Evolutionary conservation across 2,797 vertebrate species (phyloP), one percentile per base, ranked within the genome.

Genomic region (Arnoldichthys spilopterus): DNA sequence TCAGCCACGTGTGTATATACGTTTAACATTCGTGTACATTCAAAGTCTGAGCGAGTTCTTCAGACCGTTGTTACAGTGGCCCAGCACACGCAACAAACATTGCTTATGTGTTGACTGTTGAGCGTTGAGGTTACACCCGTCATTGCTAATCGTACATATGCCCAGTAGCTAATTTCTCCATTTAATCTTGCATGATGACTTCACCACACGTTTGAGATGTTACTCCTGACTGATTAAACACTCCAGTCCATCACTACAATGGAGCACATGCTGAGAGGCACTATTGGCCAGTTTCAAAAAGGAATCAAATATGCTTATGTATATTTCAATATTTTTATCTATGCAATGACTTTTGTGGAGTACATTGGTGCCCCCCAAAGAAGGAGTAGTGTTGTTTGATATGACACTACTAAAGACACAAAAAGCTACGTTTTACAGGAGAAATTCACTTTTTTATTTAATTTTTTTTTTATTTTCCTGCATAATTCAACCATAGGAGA

Each of bases 321-420:
- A 26, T 59, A 32, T 61, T 54, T 32, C 13, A 71, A 77, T 61
- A 62, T 28, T 53, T 54, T 56, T 37, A 79, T 85, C 84, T 83
- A 85, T 85, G 84, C 84, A 85, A 85, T 45, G 64, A 62, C 63
- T 80, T 84, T 84, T 74, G 59, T 86, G 76, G 76, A 79, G 78
- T 82, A 56, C 83, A 79, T 76, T 73, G 82, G 85, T 72, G 51
- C 61, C 43, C 24, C 69, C 11, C 32, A 34, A 45, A 26, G 45
- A 67, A 51, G 61, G n/a, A 45, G 26, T 56, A 12, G 13, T 20
- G 34, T 58, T 63, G 37, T 28, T 34, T 2, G 47, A 51, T 2
- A 22, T 22, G 54, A 58, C 47, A 58, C 26, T 15, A 58, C 49
- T 58, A 58, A 56, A 54, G 2, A 71, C 16, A 32, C 37, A 18